phyloP scores from a whole-genome alignment of 2,888 invertebrate species.

The Podabrus alpinus region DNA sequence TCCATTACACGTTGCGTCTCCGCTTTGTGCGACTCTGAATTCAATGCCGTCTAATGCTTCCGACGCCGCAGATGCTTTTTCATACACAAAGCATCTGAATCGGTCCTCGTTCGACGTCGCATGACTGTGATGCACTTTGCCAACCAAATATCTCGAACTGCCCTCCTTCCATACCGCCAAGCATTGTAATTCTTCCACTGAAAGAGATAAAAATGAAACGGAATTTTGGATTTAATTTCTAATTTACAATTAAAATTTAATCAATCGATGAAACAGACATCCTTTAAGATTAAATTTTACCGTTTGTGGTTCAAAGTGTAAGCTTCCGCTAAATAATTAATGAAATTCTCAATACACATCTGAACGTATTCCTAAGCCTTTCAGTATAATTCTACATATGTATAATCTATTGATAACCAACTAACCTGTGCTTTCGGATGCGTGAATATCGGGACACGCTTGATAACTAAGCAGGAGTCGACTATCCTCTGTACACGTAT shows the following conservation, averaged over 20 bases:
- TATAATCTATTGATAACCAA: conserved; percentile 8
- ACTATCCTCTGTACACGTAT: conserved; percentile 92
- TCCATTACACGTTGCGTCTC: conserved; percentile 92
- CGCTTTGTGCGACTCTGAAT: conserved; percentile 86
- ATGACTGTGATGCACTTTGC: conserved; percentile 86
- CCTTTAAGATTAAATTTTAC: background rate
- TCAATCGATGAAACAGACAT: background rate
- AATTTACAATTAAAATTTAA: background rate
- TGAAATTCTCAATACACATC: background rate
- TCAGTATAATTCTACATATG: background rate
- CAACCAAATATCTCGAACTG: conserved; percentile 86
- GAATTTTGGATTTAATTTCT: background rate
- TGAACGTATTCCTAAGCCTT: background rate
- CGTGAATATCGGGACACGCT: conserved; percentile 89
- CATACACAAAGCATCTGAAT: conserved; percentile 94
- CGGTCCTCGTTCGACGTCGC: conserved; percentile 90
- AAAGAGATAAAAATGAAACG: conserved; percentile 43
- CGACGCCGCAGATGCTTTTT: conserved; percentile 67
- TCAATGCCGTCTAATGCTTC: conserved; percentile 48
- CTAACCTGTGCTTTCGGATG: conserved; percentile 88
- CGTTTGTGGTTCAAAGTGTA: background rate
- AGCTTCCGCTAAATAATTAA: background rate
- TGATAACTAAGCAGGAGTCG: conserved; percentile 88
- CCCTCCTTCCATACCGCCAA: conserved; percentile 94
- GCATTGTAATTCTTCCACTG: conserved; percentile 90